Conservation (phyloP, 2,888 invertebrate genomes). For the Epinotia ramella region DNA sequence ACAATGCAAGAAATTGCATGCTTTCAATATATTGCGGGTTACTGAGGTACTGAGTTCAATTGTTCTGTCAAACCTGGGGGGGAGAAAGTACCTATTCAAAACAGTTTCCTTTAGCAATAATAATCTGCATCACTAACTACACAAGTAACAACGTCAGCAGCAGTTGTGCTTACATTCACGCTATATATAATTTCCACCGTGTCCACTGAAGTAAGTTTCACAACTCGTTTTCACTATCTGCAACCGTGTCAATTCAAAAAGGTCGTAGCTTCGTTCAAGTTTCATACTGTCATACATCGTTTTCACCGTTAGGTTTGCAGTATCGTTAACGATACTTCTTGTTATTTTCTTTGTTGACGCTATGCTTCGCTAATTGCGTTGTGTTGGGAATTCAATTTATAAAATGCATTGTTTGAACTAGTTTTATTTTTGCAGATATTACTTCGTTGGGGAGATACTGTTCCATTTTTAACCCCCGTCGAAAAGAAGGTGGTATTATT, state of each 20-base stretch:
- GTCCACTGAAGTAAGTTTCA: constrained; percentile 4
- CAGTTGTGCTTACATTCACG: constrained; percentile 5
- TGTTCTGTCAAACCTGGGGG: too few relatives aligned
- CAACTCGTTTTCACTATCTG: constrained; percentile 25
- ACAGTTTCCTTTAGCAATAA: background rate
- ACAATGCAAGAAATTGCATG: too few relatives aligned
- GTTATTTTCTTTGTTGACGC: constrained; percentile 18
- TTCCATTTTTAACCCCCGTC: too few relatives aligned
- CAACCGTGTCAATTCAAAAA: background rate
- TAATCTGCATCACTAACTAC: background rate
- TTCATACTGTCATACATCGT: background rate
- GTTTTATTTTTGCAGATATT: background rate
- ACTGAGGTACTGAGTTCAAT: too few relatives aligned
- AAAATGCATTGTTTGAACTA: constrained; percentile 23
- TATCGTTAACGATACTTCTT: constrained; percentile 26
- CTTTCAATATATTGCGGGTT: too few relatives aligned
- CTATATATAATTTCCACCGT: background rate
- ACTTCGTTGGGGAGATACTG: too few relatives aligned
- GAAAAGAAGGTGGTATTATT: too few relatives aligned
- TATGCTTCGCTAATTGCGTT: constrained; percentile 19
- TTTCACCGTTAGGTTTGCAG: background rate
- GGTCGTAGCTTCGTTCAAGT: background rate
- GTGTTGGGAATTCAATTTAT: constrained; percentile 20
- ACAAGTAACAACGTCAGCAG: too few relatives aligned
- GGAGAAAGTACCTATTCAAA: background rate